These are phyloP conservation scores for Podabrus alpinus DNA, from an alignment of 2,888 invertebrate genomes.

Conservation along the genomic window DNA sequence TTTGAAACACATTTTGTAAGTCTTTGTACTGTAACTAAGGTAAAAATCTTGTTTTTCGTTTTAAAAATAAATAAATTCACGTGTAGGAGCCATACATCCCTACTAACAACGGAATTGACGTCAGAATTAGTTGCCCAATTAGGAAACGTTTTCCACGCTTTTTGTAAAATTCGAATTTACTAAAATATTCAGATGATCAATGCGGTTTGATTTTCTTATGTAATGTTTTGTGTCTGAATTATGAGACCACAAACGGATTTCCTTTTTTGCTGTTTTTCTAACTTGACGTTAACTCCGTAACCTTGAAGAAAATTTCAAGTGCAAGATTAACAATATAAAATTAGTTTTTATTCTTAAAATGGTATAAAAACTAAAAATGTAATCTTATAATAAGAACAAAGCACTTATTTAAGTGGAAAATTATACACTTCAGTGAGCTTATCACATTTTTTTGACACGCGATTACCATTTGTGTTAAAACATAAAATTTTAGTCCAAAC, in stretches of 20 bases:
- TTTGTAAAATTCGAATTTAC: no score
- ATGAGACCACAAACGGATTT: no score
- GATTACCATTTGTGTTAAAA: slow-evolving; percentile 24
- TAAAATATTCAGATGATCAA: no score
- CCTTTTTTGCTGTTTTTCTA: no score
- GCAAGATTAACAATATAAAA: background rate
- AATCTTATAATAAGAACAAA: slow-evolving; percentile 16
- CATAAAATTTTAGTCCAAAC: slow-evolving; percentile 7
- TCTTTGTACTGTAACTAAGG: background rate
- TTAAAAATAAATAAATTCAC: background rate
- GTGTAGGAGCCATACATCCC: background rate
- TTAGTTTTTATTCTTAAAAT: background rate
- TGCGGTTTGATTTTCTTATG: no score
- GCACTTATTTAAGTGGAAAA: slow-evolving; percentile 18
- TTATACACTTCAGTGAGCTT: slow-evolving; percentile 13
- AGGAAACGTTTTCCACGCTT: background rate
- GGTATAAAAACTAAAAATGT: background rate
- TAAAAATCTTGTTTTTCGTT: background rate
- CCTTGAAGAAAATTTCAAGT: background rate
- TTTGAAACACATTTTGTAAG: background rate
- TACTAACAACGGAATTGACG: background rate
- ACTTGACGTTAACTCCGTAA: no score
- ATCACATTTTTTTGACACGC: slow-evolving; percentile 23
- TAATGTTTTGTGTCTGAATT: no score
- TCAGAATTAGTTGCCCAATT: background rate